Evolutionary conservation across 1,140 invertebrate species (phyloP).

Genomic region (Hestina assimilis): DNA sequence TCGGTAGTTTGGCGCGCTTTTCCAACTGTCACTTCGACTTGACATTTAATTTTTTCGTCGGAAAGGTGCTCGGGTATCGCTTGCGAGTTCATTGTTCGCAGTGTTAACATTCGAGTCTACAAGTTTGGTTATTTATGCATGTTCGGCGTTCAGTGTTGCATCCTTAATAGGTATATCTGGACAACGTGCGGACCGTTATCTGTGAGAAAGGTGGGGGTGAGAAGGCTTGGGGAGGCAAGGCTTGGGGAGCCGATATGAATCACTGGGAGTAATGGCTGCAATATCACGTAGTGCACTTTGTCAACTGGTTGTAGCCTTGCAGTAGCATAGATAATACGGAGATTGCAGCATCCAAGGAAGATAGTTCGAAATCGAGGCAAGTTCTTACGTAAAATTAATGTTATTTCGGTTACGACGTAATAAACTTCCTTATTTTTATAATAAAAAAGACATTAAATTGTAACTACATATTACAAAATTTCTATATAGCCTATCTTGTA

Average conservation of each 20-base stretch:
- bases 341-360: constrained; percentile 59
- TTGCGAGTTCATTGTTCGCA: constrained; percentile 29
- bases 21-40: constrained; percentile 48
- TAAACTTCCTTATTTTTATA: constrained; percentile 11
- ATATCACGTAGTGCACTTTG: constrained; percentile 78
- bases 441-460: too few species aligned
- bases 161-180: constrained; percentile 72
- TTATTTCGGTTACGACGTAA: constrained; percentile 21
- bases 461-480: too few species aligned
- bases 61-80: constrained; percentile 7
- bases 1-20: constrained; percentile 48
- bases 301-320: constrained; percentile 72
- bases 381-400: constrained; percentile 42
- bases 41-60: constrained; percentile 43
- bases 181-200: constrained; percentile 67
- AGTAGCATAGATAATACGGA: constrained; percentile 70
- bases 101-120: constrained; percentile 33
- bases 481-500: too few species aligned
- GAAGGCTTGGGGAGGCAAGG: constrained; percentile 34
- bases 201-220: constrained; percentile 48
- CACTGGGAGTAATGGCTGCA: constrained; percentile 74
- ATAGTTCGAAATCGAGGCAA: constrained; percentile 41
- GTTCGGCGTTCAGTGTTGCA: constrained; percentile 44
- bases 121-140: constrained; percentile 51
- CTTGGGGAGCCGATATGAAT: constrained; percentile 68